These are phyloP conservation scores for Cerastis leucographa DNA, from an alignment of 2,888 invertebrate genomes.

Conservation along the genomic window DNA sequence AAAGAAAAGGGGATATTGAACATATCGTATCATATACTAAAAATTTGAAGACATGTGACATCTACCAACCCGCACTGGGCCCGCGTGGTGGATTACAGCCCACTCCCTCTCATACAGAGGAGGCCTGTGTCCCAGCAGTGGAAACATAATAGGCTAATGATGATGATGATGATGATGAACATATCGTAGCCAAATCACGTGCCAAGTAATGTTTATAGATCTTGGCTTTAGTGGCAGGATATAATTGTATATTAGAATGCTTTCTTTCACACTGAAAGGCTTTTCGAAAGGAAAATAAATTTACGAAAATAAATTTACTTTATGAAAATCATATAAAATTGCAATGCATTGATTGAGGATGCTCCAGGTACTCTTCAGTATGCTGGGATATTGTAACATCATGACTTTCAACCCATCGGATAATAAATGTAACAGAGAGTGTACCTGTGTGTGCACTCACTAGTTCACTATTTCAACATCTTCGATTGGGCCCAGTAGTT, in stretches of 20 bases:
- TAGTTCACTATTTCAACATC: background rate
- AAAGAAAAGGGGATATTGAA: background rate
- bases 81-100: too few relatives aligned
- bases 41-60: too few relatives aligned
- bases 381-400: background rate
- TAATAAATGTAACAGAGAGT: background rate
- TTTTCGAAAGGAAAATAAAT: too few relatives aligned
- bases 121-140: too few relatives aligned
- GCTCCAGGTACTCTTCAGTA: background rate
- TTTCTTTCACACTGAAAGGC: background rate
- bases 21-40: too few relatives aligned
- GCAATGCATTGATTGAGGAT: background rate
- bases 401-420: background rate
- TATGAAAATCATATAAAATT: background rate
- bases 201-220: background rate
- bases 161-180: too few relatives aligned
- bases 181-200: background rate
- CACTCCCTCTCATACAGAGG: too few relatives aligned
- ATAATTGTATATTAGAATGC: background rate
- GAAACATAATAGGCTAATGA: too few relatives aligned
- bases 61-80: too few relatives aligned
- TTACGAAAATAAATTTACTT: too few relatives aligned
- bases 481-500: too few relatives aligned
- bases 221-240: background rate
- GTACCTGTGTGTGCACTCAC: background rate